A percentile compares a stretch with the other conserved stretches of the same genome.
Conservation (phyloP, 1,140 invertebrate genomes). For the Lepidurus apus region DNA sequence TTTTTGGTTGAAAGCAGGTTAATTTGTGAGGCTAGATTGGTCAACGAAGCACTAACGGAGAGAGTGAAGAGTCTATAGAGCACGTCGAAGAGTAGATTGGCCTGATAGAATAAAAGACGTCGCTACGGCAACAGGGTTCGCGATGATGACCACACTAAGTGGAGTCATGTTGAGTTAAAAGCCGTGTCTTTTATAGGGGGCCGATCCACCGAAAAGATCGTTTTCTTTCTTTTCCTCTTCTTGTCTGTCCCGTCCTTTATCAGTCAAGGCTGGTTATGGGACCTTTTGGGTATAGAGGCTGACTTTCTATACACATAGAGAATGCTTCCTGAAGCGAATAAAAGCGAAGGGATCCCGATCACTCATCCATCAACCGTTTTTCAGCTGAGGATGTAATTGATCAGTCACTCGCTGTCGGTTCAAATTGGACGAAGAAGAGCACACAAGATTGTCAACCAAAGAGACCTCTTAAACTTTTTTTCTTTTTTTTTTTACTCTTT, state of each 20-base stretch:
- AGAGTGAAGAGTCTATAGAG: not conserved
- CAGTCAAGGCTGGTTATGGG: not conserved
- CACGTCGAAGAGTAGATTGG: not conserved
- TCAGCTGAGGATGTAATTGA: not conserved
- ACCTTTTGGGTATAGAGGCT: not conserved
- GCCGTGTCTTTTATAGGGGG: not conserved
- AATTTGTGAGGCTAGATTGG: too few species aligned
- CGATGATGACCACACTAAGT: conserved; percentile 14
- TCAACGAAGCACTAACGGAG: too few species aligned
- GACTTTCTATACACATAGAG: not conserved
- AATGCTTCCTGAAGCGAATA: not conserved
- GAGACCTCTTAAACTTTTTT: too few species aligned
- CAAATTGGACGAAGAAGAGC: not conserved
- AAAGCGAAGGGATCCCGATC: not conserved
- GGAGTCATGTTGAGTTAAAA: conserved; percentile 12
- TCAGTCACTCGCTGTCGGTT: not conserved
- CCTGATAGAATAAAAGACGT: not conserved
- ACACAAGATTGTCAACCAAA: not conserved
- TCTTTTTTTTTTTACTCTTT: too few species aligned
- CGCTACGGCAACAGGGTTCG: not conserved
- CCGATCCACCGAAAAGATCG: not conserved
- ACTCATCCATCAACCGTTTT: not conserved
- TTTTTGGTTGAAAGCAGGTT: too few species aligned
- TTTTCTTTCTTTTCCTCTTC: not conserved
- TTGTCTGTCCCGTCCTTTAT: not conserved